Evolutionary conservation across 2,797 vertebrate genomes (phyloP).

Genomic region (Malurus leucopterus): DNA sequence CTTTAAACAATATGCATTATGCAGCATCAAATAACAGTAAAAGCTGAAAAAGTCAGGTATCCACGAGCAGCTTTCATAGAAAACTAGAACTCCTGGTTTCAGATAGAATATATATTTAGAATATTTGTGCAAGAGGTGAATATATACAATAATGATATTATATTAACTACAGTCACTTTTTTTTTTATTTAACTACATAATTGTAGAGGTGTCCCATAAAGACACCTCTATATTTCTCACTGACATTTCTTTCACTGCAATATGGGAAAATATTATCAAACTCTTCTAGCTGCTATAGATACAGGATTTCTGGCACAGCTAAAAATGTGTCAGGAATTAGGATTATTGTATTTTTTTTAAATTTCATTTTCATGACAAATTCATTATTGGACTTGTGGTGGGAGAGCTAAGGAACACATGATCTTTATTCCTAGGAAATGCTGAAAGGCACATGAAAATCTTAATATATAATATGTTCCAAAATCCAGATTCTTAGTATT

Average conservation of each 20-base stretch:
- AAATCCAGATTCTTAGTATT: neutral
- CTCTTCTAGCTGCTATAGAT: neutral
- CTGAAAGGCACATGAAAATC: constrained; percentile 49
- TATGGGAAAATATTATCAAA: neutral
- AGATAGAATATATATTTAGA: constrained; percentile 7
- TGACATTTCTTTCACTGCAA: neutral
- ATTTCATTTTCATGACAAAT: neutral
- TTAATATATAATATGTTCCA: neutral
- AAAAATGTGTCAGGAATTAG: neutral
- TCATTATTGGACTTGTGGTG: neutral
- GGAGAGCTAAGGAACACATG: neutral
- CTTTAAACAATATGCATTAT: neutral
- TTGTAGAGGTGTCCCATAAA: neutral
- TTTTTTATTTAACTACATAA: neutral
- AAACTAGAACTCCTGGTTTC: constrained; percentile 46
- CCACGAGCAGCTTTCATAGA: neutral
- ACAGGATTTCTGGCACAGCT: neutral
- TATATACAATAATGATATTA: constrained; percentile 10
- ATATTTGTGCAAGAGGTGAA: constrained; percentile 9
- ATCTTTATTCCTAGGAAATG: neutral
- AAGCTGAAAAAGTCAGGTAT: neutral
- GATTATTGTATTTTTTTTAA: neutral
- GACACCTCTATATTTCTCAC: neutral
- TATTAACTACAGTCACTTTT: neutral
- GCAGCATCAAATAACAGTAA: neutral